Base-by-base conservation (phyloP, 2,888 invertebrate genomes). In the Sphaeridia pumilis region DNA sequence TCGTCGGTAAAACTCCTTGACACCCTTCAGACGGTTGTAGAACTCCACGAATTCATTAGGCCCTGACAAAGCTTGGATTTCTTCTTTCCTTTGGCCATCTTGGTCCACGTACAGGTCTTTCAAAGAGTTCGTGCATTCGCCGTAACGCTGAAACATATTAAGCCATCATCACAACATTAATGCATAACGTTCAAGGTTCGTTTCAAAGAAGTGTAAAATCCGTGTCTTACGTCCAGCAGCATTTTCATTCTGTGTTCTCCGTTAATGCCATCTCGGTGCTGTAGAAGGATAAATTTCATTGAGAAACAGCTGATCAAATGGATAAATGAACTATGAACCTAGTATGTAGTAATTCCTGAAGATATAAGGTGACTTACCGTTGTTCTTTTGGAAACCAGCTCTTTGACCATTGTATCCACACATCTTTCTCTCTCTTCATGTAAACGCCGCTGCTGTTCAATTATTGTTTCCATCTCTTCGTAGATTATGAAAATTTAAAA, bases 1-100 rank as follows among this genome's bases (percentile, higher is more conserved):
- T 69, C 87, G 84, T 51, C 88, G 81, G 69, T 98, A 94, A 69
- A 95, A 95, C 66, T 97, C 95, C 71, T 94, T 94, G 51, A 98
- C 89, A 63, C 84, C 83, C 69, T 94, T 93, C 12, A 98, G 75
- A 34, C 97, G 78, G 1, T 83, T 80, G 71, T 98, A 97, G 72
- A 98, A 99, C 70, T 98, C 98, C 58, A 86, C 85, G 71, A 98
- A 97, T 70, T 98, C 98, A 75, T 98, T 98, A 1, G 97, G 95
- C 0, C 97, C 98, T 0, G 94, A 92, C 22, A 98, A 74, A 0
- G 93, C 84, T 38, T 85, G 81, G 57, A 95, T 89, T 76, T 97
- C 95, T 67, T 92, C 88, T 72, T 93, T 94, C 17, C 95, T 76
- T 61, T 88, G 79, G 1, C 90, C 87, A 76, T 97, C 95, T 69